Percentiles rank a stretch among this genome's conserved stretches.
These are phyloP conservation scores for Athalia rosae DNA, from an alignment of 2,888 invertebrate genomes.

Conservation along the genomic window DNA sequence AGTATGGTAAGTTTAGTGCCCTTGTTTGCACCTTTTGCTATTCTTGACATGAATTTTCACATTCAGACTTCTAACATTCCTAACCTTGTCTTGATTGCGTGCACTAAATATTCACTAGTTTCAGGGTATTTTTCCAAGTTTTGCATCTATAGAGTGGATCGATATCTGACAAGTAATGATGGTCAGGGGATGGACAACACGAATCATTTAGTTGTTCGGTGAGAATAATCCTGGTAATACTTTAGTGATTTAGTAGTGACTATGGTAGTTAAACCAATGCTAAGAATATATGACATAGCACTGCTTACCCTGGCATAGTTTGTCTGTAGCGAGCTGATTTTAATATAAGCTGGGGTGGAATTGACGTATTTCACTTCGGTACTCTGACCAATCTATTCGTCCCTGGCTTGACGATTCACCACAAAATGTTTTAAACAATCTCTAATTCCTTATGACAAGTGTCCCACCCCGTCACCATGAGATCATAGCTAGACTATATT, in stretches of 20 bases:
- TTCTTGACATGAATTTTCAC: too few relatives aligned
- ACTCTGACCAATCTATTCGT: conserved; percentile 19
- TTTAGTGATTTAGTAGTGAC: conserved; percentile 19
- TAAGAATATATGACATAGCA: conserved; percentile 57
- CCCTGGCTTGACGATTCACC: conserved; percentile 10
- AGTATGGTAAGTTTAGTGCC: too few relatives aligned
- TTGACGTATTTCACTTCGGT: conserved; percentile 35
- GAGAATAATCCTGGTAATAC: not conserved
- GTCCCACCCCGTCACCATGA: conserved; percentile 46
- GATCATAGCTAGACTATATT: conserved; percentile 21
- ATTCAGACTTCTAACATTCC: too few relatives aligned
- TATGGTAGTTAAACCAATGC: conserved; percentile 54
- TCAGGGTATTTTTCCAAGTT: too few relatives aligned
- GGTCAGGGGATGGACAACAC: not conserved
- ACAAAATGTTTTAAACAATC: not conserved
- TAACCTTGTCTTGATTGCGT: too few relatives aligned
- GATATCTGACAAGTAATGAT: too few relatives aligned
- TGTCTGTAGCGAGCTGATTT: conserved; percentile 45
- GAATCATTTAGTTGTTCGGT: conserved; percentile 12
- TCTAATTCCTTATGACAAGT: conserved; percentile 5
- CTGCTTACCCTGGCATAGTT: conserved; percentile 63
- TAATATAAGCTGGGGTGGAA: conserved; percentile 46
- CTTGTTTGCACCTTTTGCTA: too few relatives aligned
- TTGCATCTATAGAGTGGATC: too few relatives aligned
- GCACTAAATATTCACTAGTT: too few relatives aligned